These are phyloP conservation scores for Spinus olivaceus DNA, from an alignment of 2,797 vertebrate species.

Conservation along the genomic window DNA sequence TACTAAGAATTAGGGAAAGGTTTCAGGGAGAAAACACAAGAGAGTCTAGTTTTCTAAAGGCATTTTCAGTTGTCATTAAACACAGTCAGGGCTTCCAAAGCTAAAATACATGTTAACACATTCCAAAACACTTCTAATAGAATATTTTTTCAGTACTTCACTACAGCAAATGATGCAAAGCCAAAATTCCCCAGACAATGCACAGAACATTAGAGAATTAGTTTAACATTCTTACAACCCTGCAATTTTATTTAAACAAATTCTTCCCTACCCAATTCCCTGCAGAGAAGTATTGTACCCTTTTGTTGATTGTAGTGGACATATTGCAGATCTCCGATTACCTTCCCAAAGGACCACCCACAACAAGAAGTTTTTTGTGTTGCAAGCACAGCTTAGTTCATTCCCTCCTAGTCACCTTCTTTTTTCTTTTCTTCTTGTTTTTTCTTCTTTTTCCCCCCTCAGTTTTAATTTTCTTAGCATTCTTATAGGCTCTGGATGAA, in stretches of 20 bases:
- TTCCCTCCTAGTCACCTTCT: slow-evolving; percentile 55
- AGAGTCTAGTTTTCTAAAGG: not conserved
- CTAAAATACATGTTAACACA: slow-evolving; percentile 56
- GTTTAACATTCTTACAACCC: slow-evolving; percentile 74
- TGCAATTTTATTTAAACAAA: slow-evolving; percentile 80
- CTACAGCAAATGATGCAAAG: slow-evolving; percentile 66
- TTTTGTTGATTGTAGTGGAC: slow-evolving; percentile 87
- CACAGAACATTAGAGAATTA: slow-evolving; percentile 72
- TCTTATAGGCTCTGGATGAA: slow-evolving; percentile 9
- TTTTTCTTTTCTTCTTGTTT: not conserved
- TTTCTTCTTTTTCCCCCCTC: accelerated
- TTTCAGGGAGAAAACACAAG: not conserved
- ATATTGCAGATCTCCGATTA: slow-evolving; percentile 83
- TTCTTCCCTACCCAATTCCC: slow-evolving; percentile 72
- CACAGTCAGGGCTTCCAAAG: slow-evolving; percentile 41
- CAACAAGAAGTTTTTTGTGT: slow-evolving; percentile 90
- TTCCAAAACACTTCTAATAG: slow-evolving; percentile 60
- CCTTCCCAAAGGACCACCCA: slow-evolving; percentile 85
- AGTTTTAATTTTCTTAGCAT: slow-evolving; percentile 25
- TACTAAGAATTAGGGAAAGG: not conserved
- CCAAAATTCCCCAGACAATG: slow-evolving; percentile 63
- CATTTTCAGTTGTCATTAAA: slow-evolving; percentile 42
- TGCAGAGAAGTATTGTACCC: slow-evolving; percentile 81
- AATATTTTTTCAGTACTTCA: slow-evolving; percentile 65
- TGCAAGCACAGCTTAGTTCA: slow-evolving; percentile 80